Evolutionary conservation across 37 sponge, comb jelly and placozoan species (phyloP).

Genomic region (Ianthella basta): DNA sequence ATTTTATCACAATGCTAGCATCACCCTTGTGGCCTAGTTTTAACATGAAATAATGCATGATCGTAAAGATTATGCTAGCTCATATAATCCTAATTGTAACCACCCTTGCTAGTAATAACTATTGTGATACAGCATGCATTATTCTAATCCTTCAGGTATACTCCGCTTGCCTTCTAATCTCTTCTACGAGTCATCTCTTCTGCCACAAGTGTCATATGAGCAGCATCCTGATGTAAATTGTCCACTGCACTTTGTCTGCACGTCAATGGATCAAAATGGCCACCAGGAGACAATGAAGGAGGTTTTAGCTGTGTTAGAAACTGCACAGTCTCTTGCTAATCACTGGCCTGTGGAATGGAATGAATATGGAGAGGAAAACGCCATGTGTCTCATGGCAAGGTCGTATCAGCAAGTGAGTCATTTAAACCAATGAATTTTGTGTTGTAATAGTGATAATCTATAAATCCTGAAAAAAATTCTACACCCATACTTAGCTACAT

Average conservation of each 20-base stretch:
- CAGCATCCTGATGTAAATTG: neutral
- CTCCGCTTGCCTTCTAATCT: slow-evolving; percentile 73
- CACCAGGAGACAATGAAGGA: neutral
- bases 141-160: slow-evolving; percentile 38
- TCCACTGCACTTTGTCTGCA: slow-evolving; percentile 24
- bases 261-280: neutral
- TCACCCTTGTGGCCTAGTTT: no score
- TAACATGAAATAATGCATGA: no score
- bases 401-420: neutral
- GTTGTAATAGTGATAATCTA: no score
- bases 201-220: neutral
- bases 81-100: no score
- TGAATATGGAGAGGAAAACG: neutral
- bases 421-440: no score
- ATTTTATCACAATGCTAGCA: no score
- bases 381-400: slow-evolving; percentile 14
- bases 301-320: neutral
- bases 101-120: no score
- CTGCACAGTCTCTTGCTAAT: neutral
- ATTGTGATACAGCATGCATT: no score
- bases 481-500: no score
- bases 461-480: no score
- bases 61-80: no score
- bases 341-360: slow-evolving; percentile 20
- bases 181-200: slow-evolving; percentile 69